Evolutionary conservation across 2,113 vertebrate genomes (phyloP).

Genomic region (Daubentonia madagascariensis): DNA sequence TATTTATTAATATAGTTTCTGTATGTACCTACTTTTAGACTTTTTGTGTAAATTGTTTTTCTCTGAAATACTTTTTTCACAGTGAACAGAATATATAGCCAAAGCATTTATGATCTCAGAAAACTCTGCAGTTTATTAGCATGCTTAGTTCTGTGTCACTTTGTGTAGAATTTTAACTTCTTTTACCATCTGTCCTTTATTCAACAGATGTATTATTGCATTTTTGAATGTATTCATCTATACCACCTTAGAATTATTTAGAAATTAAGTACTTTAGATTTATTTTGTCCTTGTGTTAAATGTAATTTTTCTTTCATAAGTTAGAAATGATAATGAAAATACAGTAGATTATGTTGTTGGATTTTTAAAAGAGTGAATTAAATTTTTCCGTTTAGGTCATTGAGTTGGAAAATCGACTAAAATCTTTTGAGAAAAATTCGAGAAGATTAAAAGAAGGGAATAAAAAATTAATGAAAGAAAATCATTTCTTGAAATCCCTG

Average conservation of each 20-base stretch:
- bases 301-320: constrained; percentile 68
- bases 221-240: constrained; percentile 76
- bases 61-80: constrained; percentile 31
- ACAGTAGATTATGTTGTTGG: not conserved
- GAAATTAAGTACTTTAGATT: constrained; percentile 71
- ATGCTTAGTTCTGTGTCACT: constrained; percentile 75
- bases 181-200: constrained; percentile 80
- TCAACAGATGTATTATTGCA: constrained; percentile 82
- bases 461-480: constrained; percentile 83
- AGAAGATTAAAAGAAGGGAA: constrained; percentile 86
- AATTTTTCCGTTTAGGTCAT: constrained; percentile 83
- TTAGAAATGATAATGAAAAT: constrained; percentile 66
- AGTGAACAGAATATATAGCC: constrained; percentile 59
- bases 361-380: constrained; percentile 47
- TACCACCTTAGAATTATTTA: constrained; percentile 73
- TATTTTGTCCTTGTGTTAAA: constrained; percentile 76
- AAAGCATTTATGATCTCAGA: constrained; percentile 68
- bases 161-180: constrained; percentile 78
- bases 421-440: constrained; percentile 85
- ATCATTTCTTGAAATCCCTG: constrained; percentile 83
- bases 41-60: constrained; percentile 35
- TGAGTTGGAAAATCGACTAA: constrained; percentile 86
- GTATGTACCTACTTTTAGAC: not conserved
- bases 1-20: constrained; percentile 16
- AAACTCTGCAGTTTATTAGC: constrained; percentile 69